Percentiles rank a stretch among this genome's conserved stretches.
phyloP scores from a whole-genome alignment of 2,797 vertebrate species.

The Sebastes nivosus region DNA sequence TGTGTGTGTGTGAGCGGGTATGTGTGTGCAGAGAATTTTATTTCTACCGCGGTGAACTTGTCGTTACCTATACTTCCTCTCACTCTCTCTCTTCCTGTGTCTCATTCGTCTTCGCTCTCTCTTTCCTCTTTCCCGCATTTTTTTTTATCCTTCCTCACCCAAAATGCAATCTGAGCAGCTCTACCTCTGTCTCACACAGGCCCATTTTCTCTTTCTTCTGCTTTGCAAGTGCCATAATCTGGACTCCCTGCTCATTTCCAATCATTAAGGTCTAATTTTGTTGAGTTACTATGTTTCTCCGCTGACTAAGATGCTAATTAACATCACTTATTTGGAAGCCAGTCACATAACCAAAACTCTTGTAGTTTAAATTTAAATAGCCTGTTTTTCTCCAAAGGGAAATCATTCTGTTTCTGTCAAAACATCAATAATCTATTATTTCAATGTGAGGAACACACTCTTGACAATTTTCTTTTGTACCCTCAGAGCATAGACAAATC shows the following conservation, averaged over 20 bases:
- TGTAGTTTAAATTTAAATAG: slow-evolving; percentile 57
- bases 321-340: slow-evolving; percentile 47
- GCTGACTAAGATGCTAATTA: slow-evolving; percentile 60
- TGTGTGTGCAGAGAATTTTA: slow-evolving; percentile 49
- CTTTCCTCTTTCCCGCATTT: slow-evolving; percentile 9
- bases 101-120: slow-evolving; percentile 26
- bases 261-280: slow-evolving; percentile 53
- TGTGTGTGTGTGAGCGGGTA: slow-evolving; percentile 20
- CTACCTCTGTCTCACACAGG: slow-evolving; percentile 21
- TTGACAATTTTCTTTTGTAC: slow-evolving; percentile 35
- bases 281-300: slow-evolving; percentile 47
- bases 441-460: slow-evolving; percentile 39
- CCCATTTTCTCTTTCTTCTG: slow-evolving; percentile 24
- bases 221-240: slow-evolving; percentile 48
- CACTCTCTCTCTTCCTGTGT: slow-evolving; percentile 34
- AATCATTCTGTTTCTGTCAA: slow-evolving; percentile 57
- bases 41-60: slow-evolving; percentile 35
- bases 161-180: slow-evolving; percentile 35
- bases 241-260: slow-evolving; percentile 46
- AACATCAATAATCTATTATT: slow-evolving; percentile 63
- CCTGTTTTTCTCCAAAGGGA: slow-evolving; percentile 70
- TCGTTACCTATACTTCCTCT: slow-evolving; percentile 61
- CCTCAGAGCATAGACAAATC: slow-evolving; percentile 48
- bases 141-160: slow-evolving; percentile 6
- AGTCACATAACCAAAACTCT: slow-evolving; percentile 48